Evolutionary conservation across 2,888 invertebrate species (phyloP).

Genomic region (Beris chalybata): DNA sequence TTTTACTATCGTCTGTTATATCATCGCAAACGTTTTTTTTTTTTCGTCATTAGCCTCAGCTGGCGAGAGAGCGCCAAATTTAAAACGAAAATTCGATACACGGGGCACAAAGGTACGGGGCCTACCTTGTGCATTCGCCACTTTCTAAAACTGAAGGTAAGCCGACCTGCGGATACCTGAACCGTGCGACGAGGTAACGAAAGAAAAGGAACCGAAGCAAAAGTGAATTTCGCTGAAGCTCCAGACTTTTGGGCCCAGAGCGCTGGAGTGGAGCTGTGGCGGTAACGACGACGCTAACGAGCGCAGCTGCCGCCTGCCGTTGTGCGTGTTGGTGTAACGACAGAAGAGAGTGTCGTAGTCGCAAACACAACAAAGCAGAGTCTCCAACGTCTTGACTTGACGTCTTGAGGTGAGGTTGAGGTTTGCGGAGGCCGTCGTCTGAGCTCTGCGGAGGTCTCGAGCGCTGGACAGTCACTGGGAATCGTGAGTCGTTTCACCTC

Average conservation of each 20-base stretch:
- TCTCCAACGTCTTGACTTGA: too few species aligned
- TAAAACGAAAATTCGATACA: neutral
- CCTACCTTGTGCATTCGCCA: neutral
- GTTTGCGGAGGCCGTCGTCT: too few species aligned
- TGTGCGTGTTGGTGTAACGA: too few species aligned
- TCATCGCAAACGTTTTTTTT: slow-evolving; percentile 12
- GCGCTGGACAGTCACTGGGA: too few species aligned
- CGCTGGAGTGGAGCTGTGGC: too few species aligned
- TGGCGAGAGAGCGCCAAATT: slow-evolving; percentile 7
- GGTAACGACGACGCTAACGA: too few species aligned
- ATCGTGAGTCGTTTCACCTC: too few species aligned
- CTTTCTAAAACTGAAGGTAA: slow-evolving; percentile 20
- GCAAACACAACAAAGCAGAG: too few species aligned
- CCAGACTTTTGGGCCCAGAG: neutral
- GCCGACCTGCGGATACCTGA: neutral
- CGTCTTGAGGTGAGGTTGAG: too few species aligned
- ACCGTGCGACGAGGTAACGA: neutral
- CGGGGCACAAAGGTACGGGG: neutral
- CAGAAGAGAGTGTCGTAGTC: too few species aligned
- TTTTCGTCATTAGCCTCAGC: slow-evolving; percentile 7
- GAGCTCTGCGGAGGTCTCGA: too few species aligned
- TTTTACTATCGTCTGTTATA: slow-evolving; percentile 16
- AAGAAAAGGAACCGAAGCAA: neutral
- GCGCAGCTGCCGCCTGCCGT: too few species aligned
- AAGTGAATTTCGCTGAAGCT: slow-evolving; percentile 1